phyloP scores from a whole-genome alignment of 2,113 vertebrate species.

The Chaetura pelagica region DNA sequence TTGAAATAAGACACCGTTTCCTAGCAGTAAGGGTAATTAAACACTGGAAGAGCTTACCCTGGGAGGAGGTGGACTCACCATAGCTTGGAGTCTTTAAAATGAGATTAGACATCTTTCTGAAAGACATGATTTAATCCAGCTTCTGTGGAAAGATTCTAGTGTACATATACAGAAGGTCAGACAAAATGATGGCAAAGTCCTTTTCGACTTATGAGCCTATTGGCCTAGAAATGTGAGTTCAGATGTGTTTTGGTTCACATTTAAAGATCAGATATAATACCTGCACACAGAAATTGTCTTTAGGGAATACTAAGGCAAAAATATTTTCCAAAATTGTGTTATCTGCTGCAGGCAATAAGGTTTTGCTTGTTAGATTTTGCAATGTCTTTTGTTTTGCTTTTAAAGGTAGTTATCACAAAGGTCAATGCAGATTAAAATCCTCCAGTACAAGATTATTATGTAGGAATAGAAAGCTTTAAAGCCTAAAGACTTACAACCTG shows the following conservation, averaged over 20 bases:
- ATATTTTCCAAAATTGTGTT: neutral
- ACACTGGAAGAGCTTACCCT: conserved; percentile 33
- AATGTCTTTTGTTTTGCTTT: conserved; percentile 6
- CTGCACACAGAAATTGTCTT: neutral
- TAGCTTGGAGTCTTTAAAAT: conserved; percentile 35
- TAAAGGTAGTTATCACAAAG: neutral
- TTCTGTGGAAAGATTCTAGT: neutral
- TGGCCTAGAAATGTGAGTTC: neutral
- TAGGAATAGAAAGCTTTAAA: conserved; percentile 1
- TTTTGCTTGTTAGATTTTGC: neutral
- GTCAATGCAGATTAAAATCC: conserved; percentile 28
- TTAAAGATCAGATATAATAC: conserved; percentile 16
- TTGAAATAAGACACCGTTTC: conserved; percentile 59
- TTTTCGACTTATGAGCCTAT: neutral
- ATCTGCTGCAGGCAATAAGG: neutral
- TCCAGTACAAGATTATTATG: neutral
- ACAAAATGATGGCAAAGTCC: neutral
- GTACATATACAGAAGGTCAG: neutral
- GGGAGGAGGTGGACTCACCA: conserved; percentile 36
- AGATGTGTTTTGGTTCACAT: neutral
- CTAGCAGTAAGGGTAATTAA: conserved; percentile 59
- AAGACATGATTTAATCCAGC: conserved; percentile 18
- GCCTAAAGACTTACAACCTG: conserved; percentile 10
- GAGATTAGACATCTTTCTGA: conserved; percentile 42
- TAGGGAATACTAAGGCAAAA: neutral